phyloP scores from a whole-genome alignment of 2,888 invertebrate species.

The Acanthoscelides obtectus region DNA sequence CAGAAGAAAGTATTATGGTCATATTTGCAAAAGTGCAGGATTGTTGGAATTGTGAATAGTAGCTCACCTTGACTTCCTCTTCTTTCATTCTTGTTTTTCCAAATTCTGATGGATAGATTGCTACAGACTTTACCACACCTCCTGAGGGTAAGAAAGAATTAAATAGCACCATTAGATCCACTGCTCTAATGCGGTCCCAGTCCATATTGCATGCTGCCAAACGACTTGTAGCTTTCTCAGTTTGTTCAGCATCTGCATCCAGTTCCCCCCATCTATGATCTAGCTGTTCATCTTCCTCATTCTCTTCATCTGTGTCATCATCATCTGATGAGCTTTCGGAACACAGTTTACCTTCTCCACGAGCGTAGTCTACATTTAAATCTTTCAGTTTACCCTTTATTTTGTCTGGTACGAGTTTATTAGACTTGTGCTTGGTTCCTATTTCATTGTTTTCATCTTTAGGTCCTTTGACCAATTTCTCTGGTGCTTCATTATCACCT shows the following conservation, averaged over 20 bases:
- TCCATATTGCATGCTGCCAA: constrained; percentile 96
- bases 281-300: constrained; percentile 50
- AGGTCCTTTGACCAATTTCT: background rate
- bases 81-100: constrained; percentile 85
- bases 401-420: constrained; percentile 53
- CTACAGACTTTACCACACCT: constrained; percentile 69
- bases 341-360: constrained; percentile 63
- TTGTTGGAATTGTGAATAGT: no score
- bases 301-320: constrained; percentile 56
- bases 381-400: constrained; percentile 64
- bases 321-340: constrained; percentile 75
- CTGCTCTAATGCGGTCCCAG: constrained; percentile 92
- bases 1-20: no score
- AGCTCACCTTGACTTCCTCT: constrained; percentile 63
- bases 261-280: constrained; percentile 91
- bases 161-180: constrained; percentile 61
- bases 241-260: constrained; percentile 78
- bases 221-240: constrained; percentile 72
- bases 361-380: constrained; percentile 76
- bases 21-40: no score
- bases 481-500: constrained; percentile 22
- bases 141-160: constrained; percentile 84
- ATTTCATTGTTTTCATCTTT: constrained; percentile 29
- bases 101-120: constrained; percentile 92
- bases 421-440: constrained; percentile 42